Conservation (phyloP, 2,797 vertebrate species). For the Leptodactylus fallax region DNA sequence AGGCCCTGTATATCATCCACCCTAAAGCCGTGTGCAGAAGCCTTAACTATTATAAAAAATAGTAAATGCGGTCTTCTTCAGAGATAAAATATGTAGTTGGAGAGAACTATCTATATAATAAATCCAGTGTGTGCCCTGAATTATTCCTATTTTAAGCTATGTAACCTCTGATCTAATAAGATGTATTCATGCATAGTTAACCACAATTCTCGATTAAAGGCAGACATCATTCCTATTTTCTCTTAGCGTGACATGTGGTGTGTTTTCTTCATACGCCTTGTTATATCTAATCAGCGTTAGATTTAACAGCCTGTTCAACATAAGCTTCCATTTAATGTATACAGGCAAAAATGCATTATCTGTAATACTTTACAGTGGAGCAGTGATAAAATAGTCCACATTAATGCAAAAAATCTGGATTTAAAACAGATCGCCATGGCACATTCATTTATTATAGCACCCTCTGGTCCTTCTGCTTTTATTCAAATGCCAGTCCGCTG, state of each 20-base stretch:
- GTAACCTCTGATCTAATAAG: constrained; percentile 20
- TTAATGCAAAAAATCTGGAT: constrained; percentile 5
- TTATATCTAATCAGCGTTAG: constrained; percentile 33
- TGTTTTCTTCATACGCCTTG: constrained; percentile 16
- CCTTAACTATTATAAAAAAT: no score
- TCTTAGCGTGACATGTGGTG: not conserved
- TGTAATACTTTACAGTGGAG: not conserved
- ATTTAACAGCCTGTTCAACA: constrained; percentile 12
- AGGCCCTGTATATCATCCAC: not conserved
- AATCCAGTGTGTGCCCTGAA: constrained; percentile 1
- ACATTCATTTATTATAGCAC: not conserved
- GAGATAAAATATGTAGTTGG: not conserved
- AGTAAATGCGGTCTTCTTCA: not conserved
- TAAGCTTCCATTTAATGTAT: constrained; percentile 28
- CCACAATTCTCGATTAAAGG: not conserved
- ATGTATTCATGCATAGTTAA: constrained; percentile 16
- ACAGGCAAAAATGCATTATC: constrained; percentile 9
- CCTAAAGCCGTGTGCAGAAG: not conserved
- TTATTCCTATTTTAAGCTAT: constrained; percentile 11
- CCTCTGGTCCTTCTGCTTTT: not conserved
- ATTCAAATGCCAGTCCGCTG: not conserved
- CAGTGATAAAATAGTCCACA: constrained; percentile 6
- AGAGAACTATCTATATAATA: constrained; percentile 1
- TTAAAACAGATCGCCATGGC: constrained; percentile 19
- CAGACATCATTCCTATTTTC: not conserved